Evolutionary conservation across 2,797 vertebrate genomes (phyloP), one percentile per base, ranked within the genome.

Genomic region (Cheirogaleus major): DNA sequence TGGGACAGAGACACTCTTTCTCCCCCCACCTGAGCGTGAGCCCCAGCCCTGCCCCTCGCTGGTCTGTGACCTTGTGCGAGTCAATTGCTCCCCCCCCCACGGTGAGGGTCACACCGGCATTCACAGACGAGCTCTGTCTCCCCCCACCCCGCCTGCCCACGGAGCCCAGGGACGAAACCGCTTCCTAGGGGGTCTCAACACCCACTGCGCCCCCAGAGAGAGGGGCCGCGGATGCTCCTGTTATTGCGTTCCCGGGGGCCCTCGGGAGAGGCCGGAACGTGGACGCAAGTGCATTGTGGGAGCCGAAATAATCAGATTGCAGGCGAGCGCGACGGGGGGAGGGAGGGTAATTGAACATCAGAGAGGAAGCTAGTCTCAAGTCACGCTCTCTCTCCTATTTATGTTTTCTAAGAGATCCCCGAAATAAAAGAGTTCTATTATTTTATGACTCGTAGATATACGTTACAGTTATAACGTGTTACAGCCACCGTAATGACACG

Each of bases 101-200:
- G 11, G 45, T 35, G 23, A 63, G 32, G 12, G 23, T 0, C 0
- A 7, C 14, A 0, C 17, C 0, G 4, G 4, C 20, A 17, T 0
- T 0, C 2, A 0, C 7, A 4, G 55, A 12, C 61, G 0, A 10
- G 30, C 30, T 0, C 14, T 1, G 12, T 23, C 14, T 27, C 23
- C 35, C 32, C 0, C 1, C 35, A 0, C n/a, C 45, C 2, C 3
- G 2, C 63, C 32, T 1, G n/a, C 67, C 2, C 2, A 0, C 0
- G 1, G 3, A 7, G 4, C 75, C 9, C 35, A 3, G 25, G 63
- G 22, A 61, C 0, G 7, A 18, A 10, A 30, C 48, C 22, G 1
- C 2, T 12, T 13, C 20, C 1, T 2, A 18, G 59, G 48, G 7
- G 63, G 50, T 10, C 75, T 43, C 1, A 15, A 5, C 22, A 1